Evolutionary conservation across 1,140 invertebrate genomes (phyloP), one percentile per base, ranked within the genome.

Genomic region (Magallana ariakensis): DNA sequence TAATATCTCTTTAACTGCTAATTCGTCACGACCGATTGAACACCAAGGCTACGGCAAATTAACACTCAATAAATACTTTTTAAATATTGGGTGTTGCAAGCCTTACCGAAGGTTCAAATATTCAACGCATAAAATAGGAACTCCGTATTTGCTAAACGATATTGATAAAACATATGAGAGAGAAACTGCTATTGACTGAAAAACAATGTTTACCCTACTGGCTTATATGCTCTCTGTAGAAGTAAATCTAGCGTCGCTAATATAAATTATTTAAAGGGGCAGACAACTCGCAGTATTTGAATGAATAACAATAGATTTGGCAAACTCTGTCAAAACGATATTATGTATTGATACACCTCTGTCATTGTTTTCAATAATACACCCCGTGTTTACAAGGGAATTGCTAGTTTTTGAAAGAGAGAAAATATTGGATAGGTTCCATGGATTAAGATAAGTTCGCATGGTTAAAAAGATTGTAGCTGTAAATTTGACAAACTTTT

Each of bases 291-390:
- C 10, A 22, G 22, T 70, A 70, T 70, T 70, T 70, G 6, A 70
- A 26, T 26, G 19, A 70, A 70, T 70, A 70, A 70, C 66, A 70
- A 70, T 70, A 70, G 66, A 70, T 10, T 70, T 70, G 66, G 66
- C 66, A 70, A 70, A 70, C 66, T 70, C 33, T 19, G n/a, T 22
- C n/a, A 70, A 70, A 70, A 70, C 22, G 66, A 70, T 70, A 26
- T 70, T 70, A 70, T 70, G n/a, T 26, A 10, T 8, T 26, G n/a
- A 19, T 70, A 22, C 10, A 70, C n/a, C n/a, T 70, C 5, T 19
- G 66, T 70, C n/a, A 60, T 60, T 70, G 66, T 70, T 70, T 70
- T 70, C 33, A 70, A 26, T 70, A 70, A 70, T 70, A 70, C 19
- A 70, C 66, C 33, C 33, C 66, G 66, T 33, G 66, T 70, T 66